Conservation (phyloP, 1,140 invertebrate species). For the Metaphire vulgaris region DNA sequence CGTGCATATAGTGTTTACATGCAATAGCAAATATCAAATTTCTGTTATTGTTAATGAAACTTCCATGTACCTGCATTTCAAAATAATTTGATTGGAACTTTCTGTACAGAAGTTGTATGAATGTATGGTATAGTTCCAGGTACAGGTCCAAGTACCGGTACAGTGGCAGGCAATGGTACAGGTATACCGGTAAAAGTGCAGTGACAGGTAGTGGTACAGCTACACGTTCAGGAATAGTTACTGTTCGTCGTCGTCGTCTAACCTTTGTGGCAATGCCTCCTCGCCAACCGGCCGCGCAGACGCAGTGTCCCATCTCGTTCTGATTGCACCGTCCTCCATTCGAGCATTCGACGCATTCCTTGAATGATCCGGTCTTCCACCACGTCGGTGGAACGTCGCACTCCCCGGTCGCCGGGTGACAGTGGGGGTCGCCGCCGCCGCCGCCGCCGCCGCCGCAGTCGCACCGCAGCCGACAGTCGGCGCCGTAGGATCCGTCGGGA, state of each 20-base stretch:
- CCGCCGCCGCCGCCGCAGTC: conserved; percentile 68
- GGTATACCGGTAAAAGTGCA: too few relatives aligned
- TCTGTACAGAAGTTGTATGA: too few relatives aligned
- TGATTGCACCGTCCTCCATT: conserved; percentile 50
- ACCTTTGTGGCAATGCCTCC: conserved; percentile 44
- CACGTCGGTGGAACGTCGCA: conserved; percentile 84
- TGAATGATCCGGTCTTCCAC: conserved; percentile 37
- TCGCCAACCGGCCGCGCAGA: conserved; percentile 49
- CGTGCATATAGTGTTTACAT: too few relatives aligned
- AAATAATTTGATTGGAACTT: too few relatives aligned
- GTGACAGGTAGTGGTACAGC: too few relatives aligned
- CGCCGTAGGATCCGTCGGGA: conserved; percentile 48
- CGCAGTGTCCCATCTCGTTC: conserved; percentile 45
- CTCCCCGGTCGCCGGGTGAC: conserved; percentile 70
- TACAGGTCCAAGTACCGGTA: too few relatives aligned
- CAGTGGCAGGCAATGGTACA: too few relatives aligned
- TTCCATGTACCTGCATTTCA: too few relatives aligned
- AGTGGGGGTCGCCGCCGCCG: conserved; percentile 63
- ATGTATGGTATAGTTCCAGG: too few relatives aligned
- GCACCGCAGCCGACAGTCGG: conserved; percentile 68
- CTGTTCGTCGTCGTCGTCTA: conserved; percentile 28
- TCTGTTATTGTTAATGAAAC: too few relatives aligned
- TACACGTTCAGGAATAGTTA: too few relatives aligned
- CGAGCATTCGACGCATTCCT: conserved; percentile 48
- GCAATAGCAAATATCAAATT: too few relatives aligned